Percentiles rank a stretch among this genome's conserved stretches.
These are phyloP conservation scores for Pachypeltis micranthus DNA, from an alignment of 1,140 invertebrate species.

Conservation along the genomic window DNA sequence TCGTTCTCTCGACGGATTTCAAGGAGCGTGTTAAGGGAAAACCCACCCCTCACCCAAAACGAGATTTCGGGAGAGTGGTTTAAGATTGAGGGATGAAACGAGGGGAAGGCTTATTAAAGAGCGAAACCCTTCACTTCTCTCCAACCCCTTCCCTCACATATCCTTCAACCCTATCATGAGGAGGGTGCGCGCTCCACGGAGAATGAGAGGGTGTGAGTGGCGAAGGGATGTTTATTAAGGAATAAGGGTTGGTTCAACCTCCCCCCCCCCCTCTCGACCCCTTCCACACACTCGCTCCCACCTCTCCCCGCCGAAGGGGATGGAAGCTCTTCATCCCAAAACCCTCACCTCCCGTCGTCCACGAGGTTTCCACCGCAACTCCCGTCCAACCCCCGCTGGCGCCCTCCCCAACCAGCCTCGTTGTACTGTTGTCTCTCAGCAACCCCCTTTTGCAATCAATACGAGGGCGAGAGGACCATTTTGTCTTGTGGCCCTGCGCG, in stretches of 20 bases:
- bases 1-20: no score
- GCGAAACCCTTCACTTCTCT: no score
- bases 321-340: no score
- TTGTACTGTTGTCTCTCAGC: constrained; percentile 3
- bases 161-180: no score
- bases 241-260: constrained; percentile 18
- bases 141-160: no score
- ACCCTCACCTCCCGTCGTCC: no score
- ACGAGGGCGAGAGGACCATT: constrained; percentile 1
- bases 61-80: constrained; percentile 3
- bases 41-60: no score
- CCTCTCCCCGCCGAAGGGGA: no score
- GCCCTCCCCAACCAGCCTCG: not conserved
- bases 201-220: not conserved
- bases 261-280: no score
- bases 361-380: no score
- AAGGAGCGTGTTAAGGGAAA: no score
- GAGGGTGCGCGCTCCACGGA: not conserved
- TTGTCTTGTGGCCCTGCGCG: constrained; percentile 4
- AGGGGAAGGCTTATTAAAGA: not conserved
- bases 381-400: constrained; percentile 18
- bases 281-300: no score
- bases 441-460: constrained; percentile 7
- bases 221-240: constrained; percentile 2
- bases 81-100: not conserved